phyloP scores from a whole-genome alignment of 2,113 vertebrate genomes.

The Promerops cafer region DNA sequence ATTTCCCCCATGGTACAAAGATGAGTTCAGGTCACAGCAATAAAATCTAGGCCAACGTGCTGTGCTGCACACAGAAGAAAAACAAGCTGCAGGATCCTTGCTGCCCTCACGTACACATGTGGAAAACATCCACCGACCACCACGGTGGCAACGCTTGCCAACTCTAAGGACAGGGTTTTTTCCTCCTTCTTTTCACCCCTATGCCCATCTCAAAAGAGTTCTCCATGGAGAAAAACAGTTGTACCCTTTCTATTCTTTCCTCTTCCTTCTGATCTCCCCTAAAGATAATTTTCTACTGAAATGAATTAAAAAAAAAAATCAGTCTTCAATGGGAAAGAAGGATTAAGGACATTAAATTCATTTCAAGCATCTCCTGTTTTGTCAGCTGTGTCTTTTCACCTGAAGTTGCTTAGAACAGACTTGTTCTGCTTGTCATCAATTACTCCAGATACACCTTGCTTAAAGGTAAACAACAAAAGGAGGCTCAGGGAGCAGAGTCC shows the following conservation, averaged over 20 bases:
- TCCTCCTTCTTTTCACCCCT: not conserved
- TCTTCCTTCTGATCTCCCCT: not conserved
- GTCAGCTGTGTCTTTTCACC: not conserved
- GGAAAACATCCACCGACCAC: conserved; percentile 2
- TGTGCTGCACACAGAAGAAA: conserved; percentile 24
- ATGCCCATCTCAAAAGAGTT: not conserved
- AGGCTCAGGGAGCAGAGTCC: not conserved
- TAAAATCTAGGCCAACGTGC: conserved; percentile 62
- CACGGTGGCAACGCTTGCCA: not conserved
- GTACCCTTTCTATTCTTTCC: not conserved
- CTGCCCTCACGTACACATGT: conserved; percentile 3
- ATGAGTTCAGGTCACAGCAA: conserved; percentile 63
- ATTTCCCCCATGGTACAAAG: conserved; percentile 58
- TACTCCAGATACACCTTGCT: not conserved
- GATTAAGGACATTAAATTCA: not conserved
- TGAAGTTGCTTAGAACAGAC: not conserved
- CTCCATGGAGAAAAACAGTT: not conserved
- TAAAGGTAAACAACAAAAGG: not conserved
- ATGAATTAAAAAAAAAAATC: fast-evolving
- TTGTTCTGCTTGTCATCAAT: not conserved
- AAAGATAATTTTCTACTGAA: not conserved
- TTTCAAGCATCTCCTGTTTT: not conserved
- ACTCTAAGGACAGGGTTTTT: not conserved
- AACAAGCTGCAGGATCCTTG: not conserved
- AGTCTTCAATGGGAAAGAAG: not conserved